Evolutionary conservation across 1,140 invertebrate species (phyloP), one percentile per base, ranked within the genome.

Genomic region (Pseudomyrmex concolor): DNA sequence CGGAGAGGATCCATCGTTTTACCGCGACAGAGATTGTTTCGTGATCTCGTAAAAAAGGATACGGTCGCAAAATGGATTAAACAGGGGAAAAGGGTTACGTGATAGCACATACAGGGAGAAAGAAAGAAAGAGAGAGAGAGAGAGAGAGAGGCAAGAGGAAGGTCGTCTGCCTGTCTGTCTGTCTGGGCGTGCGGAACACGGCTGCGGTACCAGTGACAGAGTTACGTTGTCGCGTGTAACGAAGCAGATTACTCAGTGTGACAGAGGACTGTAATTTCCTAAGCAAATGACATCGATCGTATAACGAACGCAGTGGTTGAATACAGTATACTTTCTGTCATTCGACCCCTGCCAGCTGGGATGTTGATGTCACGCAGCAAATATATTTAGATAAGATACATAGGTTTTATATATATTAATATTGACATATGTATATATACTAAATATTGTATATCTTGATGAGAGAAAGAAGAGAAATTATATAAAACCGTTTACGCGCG

Each of bases 221-320:
- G 91, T 91, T 91, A 86, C 92, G 87, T 93, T 93, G 92, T 93
- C 92, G 91, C 83, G 85, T 89, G 90, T 93, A 93, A 93, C 90
- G 92, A 93, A 93, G 90, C 91, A 90, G 88, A 92, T 93, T 94
- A 93, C 89, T 94, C 90, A 92, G 89, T 86, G 89, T 93, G 93
- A 93, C 91, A 91, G 91, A 94, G 89, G 88, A 90, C 89, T 78
- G 90, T 92, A 93, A 93, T 93, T 93, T 88, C 89, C 90, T 89
- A 89, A 89, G 91, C 90, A 93, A 94, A 93, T 93, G 91, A 93
- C 89, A 90, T 92, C 92, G 91, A 93, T 93, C 90, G 90, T 90
- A 91, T 91, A 92, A 92, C 92, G 90, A 92, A 92, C 91, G 72
- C 84, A 78, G 66, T 25, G 72, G 62, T 68, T 82, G 59, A n/a